Base-by-base conservation (phyloP, 2,888 invertebrate genomes). In the Chydorus sphaericus region DNA sequence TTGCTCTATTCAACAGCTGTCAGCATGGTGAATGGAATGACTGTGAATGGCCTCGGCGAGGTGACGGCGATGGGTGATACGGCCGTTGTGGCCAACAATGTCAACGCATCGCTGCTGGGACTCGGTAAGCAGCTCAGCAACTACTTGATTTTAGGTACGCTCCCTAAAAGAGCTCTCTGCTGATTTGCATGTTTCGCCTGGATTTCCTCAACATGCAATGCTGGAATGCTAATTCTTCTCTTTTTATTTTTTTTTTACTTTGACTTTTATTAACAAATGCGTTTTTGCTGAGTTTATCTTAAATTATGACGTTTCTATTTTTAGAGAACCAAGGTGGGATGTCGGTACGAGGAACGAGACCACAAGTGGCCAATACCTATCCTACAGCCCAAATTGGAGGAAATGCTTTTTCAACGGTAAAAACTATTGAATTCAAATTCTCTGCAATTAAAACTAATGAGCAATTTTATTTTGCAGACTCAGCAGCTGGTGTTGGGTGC, bases 1-100 rank as follows among this genome's bases (percentile, higher is more conserved):
- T 59, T 48, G 31, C n/a, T 18, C 4, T 14, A 16, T 14, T 23
- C 54, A 56, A 23, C 59, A 73, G 82, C 81, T 61, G 80, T 81
- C 57, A 83, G 80, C 67, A 78, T 83, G 77, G 81, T 83, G 29
- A 83, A 83, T 67, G 83, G 83, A 57, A 80, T 83, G 71, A 78
- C 81, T 23, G 81, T 83, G 23, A 83, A 83, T 65, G 83, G 83
- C 55, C 73, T 83, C 38, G 81, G 81, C 20, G 83, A 83, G 68
- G 80, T 81, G 59, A 77, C 82, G 23, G 79, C 82, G 77, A 82
- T 82, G 65, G 78, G 79, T 56, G 74, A 76, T 57, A 77, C 78
- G 63, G 71, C 75, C 48, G 73, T 44, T 29, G 26, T 56, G 38
- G 39, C 39, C n/a, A 33, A 4, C 31, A 33, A 23, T 16, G 26